Base-by-base conservation (phyloP, 2,797 vertebrate species). In the Anomalospiza imberbis region DNA sequence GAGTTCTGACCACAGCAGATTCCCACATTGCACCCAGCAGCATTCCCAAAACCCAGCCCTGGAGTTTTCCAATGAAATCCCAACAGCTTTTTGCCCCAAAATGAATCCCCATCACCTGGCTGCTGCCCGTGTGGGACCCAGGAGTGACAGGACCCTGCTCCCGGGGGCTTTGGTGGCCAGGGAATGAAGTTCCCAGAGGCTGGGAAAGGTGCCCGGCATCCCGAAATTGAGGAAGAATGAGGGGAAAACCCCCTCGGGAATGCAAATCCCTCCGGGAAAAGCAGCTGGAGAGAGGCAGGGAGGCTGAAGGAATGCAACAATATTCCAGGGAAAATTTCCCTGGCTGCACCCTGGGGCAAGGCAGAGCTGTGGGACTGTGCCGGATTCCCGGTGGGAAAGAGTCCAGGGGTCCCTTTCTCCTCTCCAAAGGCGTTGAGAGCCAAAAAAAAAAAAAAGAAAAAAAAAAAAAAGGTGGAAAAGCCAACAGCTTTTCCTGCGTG, bases 131-230 rank as follows among this genome's bases (percentile, higher is more conserved):
- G 3, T 19, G 50, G 61, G 65, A 67, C 15, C n/a, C 42, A 38
- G 76, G 21, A 66, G 10, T 0, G 1, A 5, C 1, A 2, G 45
- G 4, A 34, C 9, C 8, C 51, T 15, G 12, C 20, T 62, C 26
- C 19, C 40, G 1, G 13, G 21, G 78, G 4, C 45, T 87, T 47
- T 44, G 42, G 42, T 7, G 42, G 25, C 38, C 24, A 1, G 8
- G 38, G 22, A 29, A 50, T 51, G 31, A 5, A 7, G 1, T 3
- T 50, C 15, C 18, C 77, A 29, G 34, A 16, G 10, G 38, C 34
- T 38, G 57, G 19, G 17, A 21, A 45, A 47, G 19, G 47, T 3
- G n/a, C 38, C 36, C 12, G 2, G 31, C 16, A 1, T 4, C 26
- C 44, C 34, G 4, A 53, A 58, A 71, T 3, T 2, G 51, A n/a